phyloP scores from a whole-genome alignment of 2,797 vertebrate species.

The Mormyrops attenuatus region DNA sequence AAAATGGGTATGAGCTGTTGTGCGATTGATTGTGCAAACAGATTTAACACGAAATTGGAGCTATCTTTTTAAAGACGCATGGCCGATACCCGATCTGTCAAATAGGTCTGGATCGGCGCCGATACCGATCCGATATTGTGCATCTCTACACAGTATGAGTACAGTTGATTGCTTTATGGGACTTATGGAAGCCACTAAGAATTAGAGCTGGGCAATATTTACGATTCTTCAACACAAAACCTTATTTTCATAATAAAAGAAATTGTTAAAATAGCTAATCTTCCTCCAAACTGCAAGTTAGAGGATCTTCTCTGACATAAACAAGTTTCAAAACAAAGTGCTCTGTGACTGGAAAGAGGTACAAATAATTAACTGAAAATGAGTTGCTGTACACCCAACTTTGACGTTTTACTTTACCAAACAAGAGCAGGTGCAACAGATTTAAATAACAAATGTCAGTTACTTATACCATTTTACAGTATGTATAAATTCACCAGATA shows the following conservation, averaged over 20 bases:
- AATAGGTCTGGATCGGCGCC: no score
- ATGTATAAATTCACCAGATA: background rate
- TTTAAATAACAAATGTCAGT: background rate
- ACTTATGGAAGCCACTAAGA: background rate
- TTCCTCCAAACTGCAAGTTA: background rate
- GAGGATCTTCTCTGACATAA: background rate
- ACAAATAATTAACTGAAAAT: background rate
- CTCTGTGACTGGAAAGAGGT: background rate
- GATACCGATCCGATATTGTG: no score
- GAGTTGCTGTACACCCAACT: background rate
- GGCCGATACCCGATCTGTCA: no score
- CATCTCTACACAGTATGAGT: background rate
- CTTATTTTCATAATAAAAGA: background rate
- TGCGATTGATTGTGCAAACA: no score
- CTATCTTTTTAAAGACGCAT: no score
- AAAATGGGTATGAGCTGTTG: no score
- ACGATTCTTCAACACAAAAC: background rate
- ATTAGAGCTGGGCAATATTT: background rate
- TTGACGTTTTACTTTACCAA: background rate
- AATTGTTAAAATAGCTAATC: background rate
- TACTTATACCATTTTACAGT: background rate
- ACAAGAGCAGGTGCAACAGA: background rate
- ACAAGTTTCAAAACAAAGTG: background rate
- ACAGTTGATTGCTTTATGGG: background rate
- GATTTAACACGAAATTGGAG: no score